These are phyloP conservation scores for Eugnorisma glareosa DNA, from an alignment of 2,888 invertebrate genomes.

Conservation along the genomic window DNA sequence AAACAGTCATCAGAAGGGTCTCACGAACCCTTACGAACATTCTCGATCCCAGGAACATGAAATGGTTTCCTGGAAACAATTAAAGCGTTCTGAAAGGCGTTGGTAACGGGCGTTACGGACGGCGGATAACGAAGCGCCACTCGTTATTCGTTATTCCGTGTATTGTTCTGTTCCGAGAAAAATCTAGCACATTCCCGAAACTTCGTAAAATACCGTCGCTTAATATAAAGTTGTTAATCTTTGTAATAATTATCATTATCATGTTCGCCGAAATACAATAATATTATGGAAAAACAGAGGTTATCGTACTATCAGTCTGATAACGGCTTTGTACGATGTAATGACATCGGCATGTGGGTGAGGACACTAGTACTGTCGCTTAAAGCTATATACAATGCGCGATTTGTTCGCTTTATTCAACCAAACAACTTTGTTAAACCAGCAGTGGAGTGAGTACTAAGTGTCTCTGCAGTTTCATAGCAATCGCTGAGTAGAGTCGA, in stretches of 20 bases:
- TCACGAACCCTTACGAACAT: conserved; percentile 8
- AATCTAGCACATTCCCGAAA: conserved; percentile 11
- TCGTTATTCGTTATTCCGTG: background rate
- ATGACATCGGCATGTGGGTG: background rate
- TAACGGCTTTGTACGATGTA: conserved; percentile 37
- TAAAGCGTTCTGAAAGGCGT: conserved; percentile 13
- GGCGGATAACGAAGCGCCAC: conserved; percentile 18
- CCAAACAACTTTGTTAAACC: background rate
- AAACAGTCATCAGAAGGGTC: background rate
- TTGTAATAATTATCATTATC: conserved; percentile 51
- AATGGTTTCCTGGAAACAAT: conserved; percentile 26
- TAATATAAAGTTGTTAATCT: conserved; percentile 42
- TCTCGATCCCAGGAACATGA: conserved; percentile 5
- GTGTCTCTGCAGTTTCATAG: background rate
- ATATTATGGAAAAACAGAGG: conserved; percentile 62
- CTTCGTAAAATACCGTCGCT: conserved; percentile 11
- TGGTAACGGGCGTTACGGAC: conserved; percentile 7
- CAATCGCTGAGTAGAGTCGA: background rate
- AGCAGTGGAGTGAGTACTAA: background rate
- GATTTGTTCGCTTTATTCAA: accelerated
- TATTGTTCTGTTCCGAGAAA: conserved; percentile 18
- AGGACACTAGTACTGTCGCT: background rate
- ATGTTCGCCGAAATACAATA: conserved; percentile 56
- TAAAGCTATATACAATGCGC: conserved; percentile 8
- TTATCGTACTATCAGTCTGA: conserved; percentile 58